phyloP scores from a whole-genome alignment of 2,888 invertebrate genomes.

The Andrena bicolor region DNA sequence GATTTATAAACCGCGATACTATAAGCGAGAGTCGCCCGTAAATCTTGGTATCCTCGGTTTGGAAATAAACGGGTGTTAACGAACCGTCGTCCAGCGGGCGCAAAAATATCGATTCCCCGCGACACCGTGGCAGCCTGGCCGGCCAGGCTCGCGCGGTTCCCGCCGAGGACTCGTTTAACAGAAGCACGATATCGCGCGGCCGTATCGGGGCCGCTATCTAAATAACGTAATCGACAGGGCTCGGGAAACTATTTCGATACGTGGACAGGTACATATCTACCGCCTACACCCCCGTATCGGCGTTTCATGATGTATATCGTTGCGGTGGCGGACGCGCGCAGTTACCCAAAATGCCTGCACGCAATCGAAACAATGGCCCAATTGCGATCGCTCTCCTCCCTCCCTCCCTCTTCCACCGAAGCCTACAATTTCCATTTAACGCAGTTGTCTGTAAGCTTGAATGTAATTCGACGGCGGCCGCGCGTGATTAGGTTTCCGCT shows the following conservation, averaged over 20 bases:
- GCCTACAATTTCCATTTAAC: conserved; percentile 80
- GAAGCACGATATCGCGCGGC: conserved; percentile 34
- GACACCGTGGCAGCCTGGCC: conserved; percentile 13
- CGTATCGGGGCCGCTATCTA: conserved; percentile 63
- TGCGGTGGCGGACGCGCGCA: conserved; percentile 42
- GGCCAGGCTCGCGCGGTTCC: conserved; percentile 24
- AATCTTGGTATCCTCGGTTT: conserved; percentile 44
- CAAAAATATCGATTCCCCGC: conserved; percentile 61
- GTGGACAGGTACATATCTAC: conserved; percentile 64
- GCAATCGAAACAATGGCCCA: conserved; percentile 80
- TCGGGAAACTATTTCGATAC: conserved; percentile 70
- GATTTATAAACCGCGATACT: conserved; percentile 50
- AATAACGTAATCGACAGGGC: conserved; percentile 69
- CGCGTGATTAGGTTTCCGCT: conserved; percentile 74
- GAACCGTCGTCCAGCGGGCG: conserved; percentile 53
- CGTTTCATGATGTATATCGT: conserved; percentile 65
- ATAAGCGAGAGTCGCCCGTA: conserved; percentile 45
- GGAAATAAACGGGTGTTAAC: conserved; percentile 59
- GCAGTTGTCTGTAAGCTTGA: conserved; percentile 77
- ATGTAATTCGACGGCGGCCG: conserved; percentile 75
- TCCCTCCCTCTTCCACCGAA: conserved; percentile 46
- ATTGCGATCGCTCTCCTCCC: conserved; percentile 68
- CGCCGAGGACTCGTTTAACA: conserved; percentile 53
- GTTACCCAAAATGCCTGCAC: conserved; percentile 74
- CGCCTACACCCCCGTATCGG: conserved; percentile 52